Evolutionary conservation across 2,113 vertebrate species (phyloP), one percentile per base, ranked within the genome.

Genomic region (Bagarius yarrelli): DNA sequence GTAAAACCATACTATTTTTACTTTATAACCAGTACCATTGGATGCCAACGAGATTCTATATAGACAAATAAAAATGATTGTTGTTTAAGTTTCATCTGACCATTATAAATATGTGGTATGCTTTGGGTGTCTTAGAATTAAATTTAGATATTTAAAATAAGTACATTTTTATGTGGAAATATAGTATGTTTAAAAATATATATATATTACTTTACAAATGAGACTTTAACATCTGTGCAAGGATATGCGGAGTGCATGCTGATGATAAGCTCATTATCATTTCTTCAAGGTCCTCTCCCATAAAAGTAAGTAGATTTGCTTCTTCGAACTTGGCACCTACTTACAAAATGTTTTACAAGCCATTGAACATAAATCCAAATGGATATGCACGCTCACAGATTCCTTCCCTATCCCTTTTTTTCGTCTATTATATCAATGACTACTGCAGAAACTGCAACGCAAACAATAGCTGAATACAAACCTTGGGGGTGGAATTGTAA

Each of bases 401-500:
- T 69, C 84, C 36, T 81, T 76, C 56, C 64, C 75, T 76, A n/a
- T 76, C 66, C 63, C 44, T 77, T 72, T 75, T 47, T 30, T 78
- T 73, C 36, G 30, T 73, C 80, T 71, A 84, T 84, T 82, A 81
- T 84, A 74, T 84, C 75, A 81, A 79, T 87, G 82, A 87, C 80
- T 83, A 67, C 76, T 23, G 84, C 57, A 73, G 74, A 80, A 76
- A 76, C 71, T 73, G 40, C 55, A 69, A 36, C 74, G 30, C 67
- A 79, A 86, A 88, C 83, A 89, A 83, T 86, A n/a, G 84, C 71
- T 85, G 87, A 89, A 85, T 88, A 55, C 55, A 82, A 86, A 81
- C 71, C 57, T 66, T 57, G 78, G 77, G 77, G 84, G 73, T 74
- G 83, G 80, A 80, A 85, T 81, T 81, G 81, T 80, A 76, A 79